Conservation (phyloP, 2,888 invertebrate genomes). For the Rutpela maculata region DNA sequence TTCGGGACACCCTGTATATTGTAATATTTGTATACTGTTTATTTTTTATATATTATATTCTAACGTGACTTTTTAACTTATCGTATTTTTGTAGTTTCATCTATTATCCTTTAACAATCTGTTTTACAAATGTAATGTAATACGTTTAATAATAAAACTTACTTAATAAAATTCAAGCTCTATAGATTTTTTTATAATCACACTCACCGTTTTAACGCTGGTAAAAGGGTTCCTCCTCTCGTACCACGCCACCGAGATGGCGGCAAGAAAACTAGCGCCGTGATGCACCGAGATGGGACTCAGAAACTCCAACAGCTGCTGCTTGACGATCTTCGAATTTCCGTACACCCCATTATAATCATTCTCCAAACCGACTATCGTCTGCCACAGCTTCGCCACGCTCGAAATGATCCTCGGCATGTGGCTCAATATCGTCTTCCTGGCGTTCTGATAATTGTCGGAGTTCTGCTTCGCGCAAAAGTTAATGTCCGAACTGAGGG, state of each 20-base stretch:
- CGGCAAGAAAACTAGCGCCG: slow-evolving; percentile 86
- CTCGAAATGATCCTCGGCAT: slow-evolving; percentile 89
- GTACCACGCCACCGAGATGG: slow-evolving; percentile 91
- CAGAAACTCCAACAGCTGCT: slow-evolving; percentile 87
- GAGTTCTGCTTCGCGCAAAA: slow-evolving; percentile 70
- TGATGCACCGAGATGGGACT: slow-evolving; percentile 91
- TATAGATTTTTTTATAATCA: too few relatives aligned
- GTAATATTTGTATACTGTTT: too few relatives aligned
- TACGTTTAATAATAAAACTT: too few relatives aligned
- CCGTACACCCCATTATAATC: slow-evolving; percentile 78
- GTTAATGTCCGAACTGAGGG: slow-evolving; percentile 72
- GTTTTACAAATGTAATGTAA: too few relatives aligned
- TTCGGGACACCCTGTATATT: too few relatives aligned
- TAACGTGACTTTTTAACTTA: too few relatives aligned
- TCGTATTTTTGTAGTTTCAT: too few relatives aligned
- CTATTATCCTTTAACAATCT: too few relatives aligned
- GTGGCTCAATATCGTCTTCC: slow-evolving; percentile 85
- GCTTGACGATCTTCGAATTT: slow-evolving; percentile 82
- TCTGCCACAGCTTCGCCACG: slow-evolving; percentile 87
- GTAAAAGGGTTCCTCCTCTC: slow-evolving; percentile 78
- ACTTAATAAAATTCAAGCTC: too few relatives aligned
- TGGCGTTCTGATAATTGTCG: slow-evolving; percentile 76
- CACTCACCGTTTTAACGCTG: slow-evolving; percentile 73
- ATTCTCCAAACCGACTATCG: slow-evolving; percentile 73
- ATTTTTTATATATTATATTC: too few relatives aligned